Evolutionary conservation across 2,888 invertebrate species (phyloP), one percentile per base, ranked within the genome.

Genomic region (Stratiomys singularior): DNA sequence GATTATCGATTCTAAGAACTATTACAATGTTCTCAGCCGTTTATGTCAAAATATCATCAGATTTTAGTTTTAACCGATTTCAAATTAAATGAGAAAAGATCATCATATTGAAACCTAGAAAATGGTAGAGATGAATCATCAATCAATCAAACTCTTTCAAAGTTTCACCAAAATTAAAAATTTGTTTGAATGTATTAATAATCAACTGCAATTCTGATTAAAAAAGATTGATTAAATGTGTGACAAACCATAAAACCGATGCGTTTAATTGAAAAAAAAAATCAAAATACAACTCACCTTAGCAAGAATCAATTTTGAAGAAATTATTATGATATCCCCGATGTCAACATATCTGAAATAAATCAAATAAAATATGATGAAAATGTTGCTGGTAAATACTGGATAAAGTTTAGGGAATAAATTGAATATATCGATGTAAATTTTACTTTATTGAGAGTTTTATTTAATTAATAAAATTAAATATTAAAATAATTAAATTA

Each of bases 341-440:
- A 28, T 28, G 64, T 64, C 64, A 9, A 64, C 64, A 64, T 64
- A 64, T 64, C 64, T 64, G 64, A 28, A 64, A 64, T 9, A 28
- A 64, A 30, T n/a, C 27, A 28, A 64, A 23, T 5, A 21, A 23
- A 23, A 60, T 9, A 11, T 37, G n/a, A n/a, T n/a, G n/a, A n/a
- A n/a, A n/a, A n/a, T 37, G 9, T 9, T 9, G 37, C 37, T 37
- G 37, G n/a, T n/a, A n/a, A n/a, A n/a, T n/a, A n/a, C n/a, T n/a
- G n/a, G n/a, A n/a, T n/a, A n/a, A n/a, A n/a, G n/a, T n/a, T n/a
- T n/a, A n/a, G n/a, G n/a, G n/a, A n/a, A n/a, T n/a, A n/a, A n/a
- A n/a, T n/a, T n/a, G n/a, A n/a, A n/a, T n/a, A n/a, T n/a, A n/a
- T n/a, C n/a, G n/a, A n/a, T n/a, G n/a, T n/a, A n/a, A n/a, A n/a